Evolutionary conservation across 2,797 vertebrate species (phyloP).

Genomic region (Hephaestus fuliginosus): DNA sequence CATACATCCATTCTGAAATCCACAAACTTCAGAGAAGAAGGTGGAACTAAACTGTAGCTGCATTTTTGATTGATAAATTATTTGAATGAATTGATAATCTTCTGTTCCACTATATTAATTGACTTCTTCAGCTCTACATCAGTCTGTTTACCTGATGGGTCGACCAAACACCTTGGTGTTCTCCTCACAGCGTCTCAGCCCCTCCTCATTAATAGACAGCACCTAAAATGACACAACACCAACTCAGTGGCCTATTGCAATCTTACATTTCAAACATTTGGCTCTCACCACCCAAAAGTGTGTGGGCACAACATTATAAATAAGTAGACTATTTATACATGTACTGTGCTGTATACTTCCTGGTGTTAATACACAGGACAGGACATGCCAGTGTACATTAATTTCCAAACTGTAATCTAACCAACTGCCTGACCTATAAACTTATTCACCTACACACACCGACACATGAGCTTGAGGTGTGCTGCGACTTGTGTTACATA

Average conservation of each 20-base stretch:
- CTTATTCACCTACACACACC: neutral
- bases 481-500: conserved; percentile 76
- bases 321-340: conserved; percentile 36
- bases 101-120: neutral
- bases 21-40: neutral
- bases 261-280: conserved; percentile 9
- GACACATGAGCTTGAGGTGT: neutral
- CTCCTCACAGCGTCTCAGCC: conserved; percentile 93
- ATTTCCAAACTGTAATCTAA: conserved; percentile 54
- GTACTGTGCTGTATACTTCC: conserved; percentile 13
- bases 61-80: neutral
- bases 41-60: neutral
- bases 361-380: conserved; percentile 39
- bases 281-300: neutral
- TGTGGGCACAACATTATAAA: neutral
- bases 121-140: neutral
- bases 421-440: conserved; percentile 34
- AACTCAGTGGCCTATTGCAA: neutral
- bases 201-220: conserved; percentile 95
- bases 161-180: conserved; percentile 92
- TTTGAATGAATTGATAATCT: neutral
- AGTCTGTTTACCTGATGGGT: conserved; percentile 90
- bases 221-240: conserved; percentile 82
- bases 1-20: neutral
- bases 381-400: conserved; percentile 7